Conservation (phyloP, 1,140 invertebrate genomes). For the Platorchestia sp. region DNA sequence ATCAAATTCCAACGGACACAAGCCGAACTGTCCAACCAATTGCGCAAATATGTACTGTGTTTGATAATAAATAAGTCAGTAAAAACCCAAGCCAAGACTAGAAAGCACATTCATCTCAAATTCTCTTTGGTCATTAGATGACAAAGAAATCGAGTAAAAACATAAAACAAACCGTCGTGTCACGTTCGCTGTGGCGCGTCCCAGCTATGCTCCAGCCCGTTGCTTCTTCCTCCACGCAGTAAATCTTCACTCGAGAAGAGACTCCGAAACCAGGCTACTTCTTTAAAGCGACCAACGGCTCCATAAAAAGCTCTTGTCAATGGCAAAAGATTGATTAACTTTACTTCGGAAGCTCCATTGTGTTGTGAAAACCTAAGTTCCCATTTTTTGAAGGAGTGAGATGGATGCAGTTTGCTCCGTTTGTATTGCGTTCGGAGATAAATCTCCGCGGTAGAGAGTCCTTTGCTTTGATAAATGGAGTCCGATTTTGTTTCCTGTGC, state of each 20-base stretch:
- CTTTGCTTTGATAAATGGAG: background rate
- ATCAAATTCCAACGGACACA: background rate
- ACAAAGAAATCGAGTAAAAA: too few species aligned
- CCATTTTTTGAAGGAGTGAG: conserved; percentile 38
- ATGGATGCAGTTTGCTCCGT: conserved; percentile 28
- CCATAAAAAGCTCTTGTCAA: conserved; percentile 39
- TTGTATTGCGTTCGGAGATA: conserved; percentile 39
- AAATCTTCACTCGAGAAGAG: background rate
- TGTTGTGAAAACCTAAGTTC: conserved; percentile 9
- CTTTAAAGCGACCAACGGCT: background rate
- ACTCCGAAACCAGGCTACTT: background rate
- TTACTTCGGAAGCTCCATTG: conserved; percentile 37
- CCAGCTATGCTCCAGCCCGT: background rate
- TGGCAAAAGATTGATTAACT: conserved; percentile 46
- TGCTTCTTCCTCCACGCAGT: background rate
- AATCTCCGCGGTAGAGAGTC: background rate
- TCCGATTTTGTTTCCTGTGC: background rate
- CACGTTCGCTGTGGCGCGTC: background rate
- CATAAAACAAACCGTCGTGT: background rate
- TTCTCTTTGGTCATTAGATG: background rate
- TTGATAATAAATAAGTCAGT: background rate
- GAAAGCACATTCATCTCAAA: background rate
- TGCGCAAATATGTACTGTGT: background rate
- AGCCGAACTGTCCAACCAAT: background rate
- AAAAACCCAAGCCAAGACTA: background rate